phyloP scores from a whole-genome alignment of 1,140 invertebrate species.

The Procambarus virginalis region DNA sequence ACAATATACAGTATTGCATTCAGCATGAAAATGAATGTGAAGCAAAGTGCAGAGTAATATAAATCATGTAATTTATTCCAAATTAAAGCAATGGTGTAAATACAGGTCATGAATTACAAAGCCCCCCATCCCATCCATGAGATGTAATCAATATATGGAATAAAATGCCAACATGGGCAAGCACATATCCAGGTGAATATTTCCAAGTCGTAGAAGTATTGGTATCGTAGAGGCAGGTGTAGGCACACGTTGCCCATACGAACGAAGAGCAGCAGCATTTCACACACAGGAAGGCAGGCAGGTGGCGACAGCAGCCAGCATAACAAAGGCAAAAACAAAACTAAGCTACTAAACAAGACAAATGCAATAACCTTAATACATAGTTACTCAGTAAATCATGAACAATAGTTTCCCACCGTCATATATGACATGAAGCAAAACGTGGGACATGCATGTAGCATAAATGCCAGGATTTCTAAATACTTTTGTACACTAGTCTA shows the following conservation, averaged over 20 bases:
- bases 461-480: neutral
- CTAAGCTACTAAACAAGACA: slow-evolving; percentile 52
- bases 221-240: slow-evolving; percentile 35
- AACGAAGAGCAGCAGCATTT: slow-evolving; percentile 23
- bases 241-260: slow-evolving; percentile 13
- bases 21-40: neutral
- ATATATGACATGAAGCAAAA: slow-evolving; percentile 6
- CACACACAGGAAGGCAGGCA: slow-evolving; percentile 57
- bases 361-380: neutral
- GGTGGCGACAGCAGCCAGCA: slow-evolving; percentile 50
- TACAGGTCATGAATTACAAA: neutral
- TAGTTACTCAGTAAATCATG: neutral
- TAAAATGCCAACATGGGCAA: slow-evolving; percentile 5
- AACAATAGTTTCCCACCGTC: neutral
- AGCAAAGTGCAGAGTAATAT: slow-evolving; percentile 1
- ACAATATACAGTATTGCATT: slow-evolving; percentile 28
- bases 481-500: neutral
- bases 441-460: slow-evolving; percentile 21
- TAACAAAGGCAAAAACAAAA: slow-evolving; percentile 56
- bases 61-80: slow-evolving; percentile 7
- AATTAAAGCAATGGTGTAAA: neutral
- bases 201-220: slow-evolving; percentile 32
- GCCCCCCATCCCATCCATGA: neutral
- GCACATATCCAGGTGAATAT: slow-evolving; percentile 22
- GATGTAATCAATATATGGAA: slow-evolving; percentile 10